phyloP scores from a whole-genome alignment of 2,888 invertebrate genomes.

The Hofmannophila pseudospretella region DNA sequence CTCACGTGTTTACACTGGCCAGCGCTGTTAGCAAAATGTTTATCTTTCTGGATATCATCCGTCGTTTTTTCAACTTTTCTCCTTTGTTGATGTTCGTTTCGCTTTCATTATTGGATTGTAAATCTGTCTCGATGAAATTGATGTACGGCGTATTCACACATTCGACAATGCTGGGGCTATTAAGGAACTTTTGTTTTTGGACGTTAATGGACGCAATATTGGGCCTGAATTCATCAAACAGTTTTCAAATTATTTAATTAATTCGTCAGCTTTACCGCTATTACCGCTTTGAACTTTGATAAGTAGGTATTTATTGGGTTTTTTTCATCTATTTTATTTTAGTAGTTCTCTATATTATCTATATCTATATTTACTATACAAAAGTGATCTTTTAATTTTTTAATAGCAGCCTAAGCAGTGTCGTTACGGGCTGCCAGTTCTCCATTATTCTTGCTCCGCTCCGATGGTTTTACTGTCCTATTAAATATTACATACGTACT shows the following conservation, averaged over 20 bases:
- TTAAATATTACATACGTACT: slow-evolving; percentile 52
- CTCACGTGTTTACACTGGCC: slow-evolving; percentile 42
- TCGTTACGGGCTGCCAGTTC: slow-evolving; percentile 55
- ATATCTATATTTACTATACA: slow-evolving; percentile 9
- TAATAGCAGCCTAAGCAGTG: slow-evolving; percentile 34
- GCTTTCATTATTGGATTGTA: slow-evolving; percentile 46
- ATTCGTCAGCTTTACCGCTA: too few relatives aligned
- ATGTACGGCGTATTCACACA: slow-evolving; percentile 14
- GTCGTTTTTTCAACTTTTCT: slow-evolving; percentile 33
- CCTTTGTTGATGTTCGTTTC: slow-evolving; percentile 46
- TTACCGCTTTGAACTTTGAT: too few relatives aligned
- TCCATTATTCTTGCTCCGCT: slow-evolving; percentile 58
- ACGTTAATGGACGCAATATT: slow-evolving; percentile 3
- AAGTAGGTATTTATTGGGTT: too few relatives aligned
- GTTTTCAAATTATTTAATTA: too few relatives aligned
- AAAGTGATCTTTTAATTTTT: slow-evolving; percentile 38
- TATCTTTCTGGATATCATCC: slow-evolving; percentile 57
- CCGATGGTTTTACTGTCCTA: slow-evolving; percentile 63
- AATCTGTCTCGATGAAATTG: slow-evolving; percentile 40
- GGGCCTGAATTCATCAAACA: too few relatives aligned
- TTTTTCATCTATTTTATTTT: not conserved
- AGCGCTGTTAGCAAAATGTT: slow-evolving; percentile 48
- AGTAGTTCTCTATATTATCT: not conserved
- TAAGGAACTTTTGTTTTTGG: slow-evolving; percentile 2
- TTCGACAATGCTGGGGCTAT: slow-evolving; percentile 7